Base-by-base conservation (phyloP, 2,797 vertebrate genomes). In the Bradypus variegatus region DNA sequence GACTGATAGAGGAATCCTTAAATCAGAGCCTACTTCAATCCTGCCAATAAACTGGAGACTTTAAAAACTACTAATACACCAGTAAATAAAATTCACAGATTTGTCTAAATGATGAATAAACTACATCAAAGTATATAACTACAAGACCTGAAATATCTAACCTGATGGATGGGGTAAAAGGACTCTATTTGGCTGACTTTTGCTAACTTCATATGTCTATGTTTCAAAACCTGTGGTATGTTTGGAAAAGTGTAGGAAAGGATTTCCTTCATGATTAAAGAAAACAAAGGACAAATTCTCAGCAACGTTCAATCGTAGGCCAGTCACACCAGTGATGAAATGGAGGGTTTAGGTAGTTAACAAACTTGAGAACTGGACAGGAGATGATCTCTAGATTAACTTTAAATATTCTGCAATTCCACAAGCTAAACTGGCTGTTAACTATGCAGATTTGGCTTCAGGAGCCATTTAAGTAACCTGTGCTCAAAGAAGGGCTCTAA, bases 401-500 rank as follows among this genome's bases (percentile, higher is more conserved):
- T 13, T 45, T 23, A 38, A 69, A 89, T 38, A 33, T 25, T 8
- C 76, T 60, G 53, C 23, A 31, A 16, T 31, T 89, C 60, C 79
- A 69, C 83, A 86, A 60, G 55, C 75, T 58, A 50, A 50, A 33
- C 45, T 38, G 77, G n/a, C 87, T 36, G 58, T 65, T 53, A 87
- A 45, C 75, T 19, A 33, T 36, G n/a, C 27, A 38, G 85, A 62
- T 12, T 55, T 65, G 18, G 81, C 23, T 77, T 93, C 41, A 33
- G 79, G 13, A 92, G 72, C 77, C 83, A 89, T 79, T 86, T 73
- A 87, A 78, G 64, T 41, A 91, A 69, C 73, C 12, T 15, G 45
- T 72, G 50, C 64, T 92, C 90, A 83, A 73, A 89, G 85, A 1
- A 70, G 36, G 53, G 16, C 64, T 92, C 91, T 86, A 84, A 94